Conservation (phyloP, 1,140 invertebrate species). For the Aphelenchoides avenae region DNA sequence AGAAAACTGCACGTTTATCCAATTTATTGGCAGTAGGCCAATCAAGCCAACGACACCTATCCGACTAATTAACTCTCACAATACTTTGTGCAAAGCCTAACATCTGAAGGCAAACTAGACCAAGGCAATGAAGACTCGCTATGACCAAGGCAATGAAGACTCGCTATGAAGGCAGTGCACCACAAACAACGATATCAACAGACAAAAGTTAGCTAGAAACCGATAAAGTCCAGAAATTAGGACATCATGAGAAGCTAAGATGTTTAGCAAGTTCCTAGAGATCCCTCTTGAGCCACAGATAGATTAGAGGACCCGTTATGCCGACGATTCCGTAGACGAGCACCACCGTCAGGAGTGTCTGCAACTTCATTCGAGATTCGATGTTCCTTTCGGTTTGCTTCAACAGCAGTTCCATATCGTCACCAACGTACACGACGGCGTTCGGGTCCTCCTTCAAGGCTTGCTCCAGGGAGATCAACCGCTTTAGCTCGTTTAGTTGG, state of each 20-base stretch:
- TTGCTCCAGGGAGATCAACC: constrained; percentile 33
- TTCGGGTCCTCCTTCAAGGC: constrained; percentile 18
- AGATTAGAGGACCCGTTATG: too few relatives aligned
- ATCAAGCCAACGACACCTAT: too few relatives aligned
- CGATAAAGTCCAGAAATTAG: too few relatives aligned
- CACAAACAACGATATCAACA: too few relatives aligned
- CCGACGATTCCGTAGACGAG: constrained; percentile 25
- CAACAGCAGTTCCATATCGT: constrained; percentile 44
- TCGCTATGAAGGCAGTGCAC: too few relatives aligned
- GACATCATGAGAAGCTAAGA: too few relatives aligned
- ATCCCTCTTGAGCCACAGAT: constrained; percentile 11
- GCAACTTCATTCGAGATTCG: constrained; percentile 48
- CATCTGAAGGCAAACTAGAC: not conserved
- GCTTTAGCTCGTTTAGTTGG: constrained; percentile 44
- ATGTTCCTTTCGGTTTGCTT: constrained; percentile 45
- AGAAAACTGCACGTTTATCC: too few relatives aligned
- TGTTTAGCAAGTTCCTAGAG: not conserved
- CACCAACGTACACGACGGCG: constrained; percentile 44
- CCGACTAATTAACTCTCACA: not conserved
- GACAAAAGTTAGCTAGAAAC: too few relatives aligned
- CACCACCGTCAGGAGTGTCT: constrained; percentile 41
- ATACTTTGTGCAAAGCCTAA: not conserved
- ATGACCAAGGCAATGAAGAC: too few relatives aligned
- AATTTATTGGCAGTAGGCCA: too few relatives aligned
- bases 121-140: too few relatives aligned